Evolutionary conservation across 2,888 invertebrate species (phyloP).

Genomic region (Meganola albula): DNA sequence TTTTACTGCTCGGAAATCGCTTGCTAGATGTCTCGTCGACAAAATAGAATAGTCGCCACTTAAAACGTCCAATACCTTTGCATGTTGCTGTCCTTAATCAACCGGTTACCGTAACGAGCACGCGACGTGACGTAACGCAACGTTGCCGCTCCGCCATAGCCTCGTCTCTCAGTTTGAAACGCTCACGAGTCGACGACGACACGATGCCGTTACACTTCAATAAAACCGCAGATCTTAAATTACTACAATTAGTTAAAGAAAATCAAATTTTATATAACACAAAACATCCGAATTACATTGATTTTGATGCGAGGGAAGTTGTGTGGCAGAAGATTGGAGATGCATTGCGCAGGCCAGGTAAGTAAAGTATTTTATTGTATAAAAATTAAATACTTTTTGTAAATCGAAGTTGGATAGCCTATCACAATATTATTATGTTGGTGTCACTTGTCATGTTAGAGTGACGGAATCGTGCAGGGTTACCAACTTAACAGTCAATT

Average conservation of each 20-base stretch:
- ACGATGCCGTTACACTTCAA: constrained; percentile 59
- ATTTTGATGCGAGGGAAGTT: constrained; percentile 54
- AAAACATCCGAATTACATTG: constrained; percentile 51
- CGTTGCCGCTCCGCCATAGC: constrained; percentile 33
- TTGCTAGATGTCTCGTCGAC: too few species aligned
- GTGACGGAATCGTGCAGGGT: too few species aligned
- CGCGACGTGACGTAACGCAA: constrained; percentile 27
- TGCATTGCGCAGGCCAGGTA: constrained; percentile 50
- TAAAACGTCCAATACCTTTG: too few species aligned
- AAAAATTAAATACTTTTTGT: too few species aligned
- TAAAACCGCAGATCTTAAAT: constrained; percentile 47
- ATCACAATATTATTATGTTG: too few species aligned
- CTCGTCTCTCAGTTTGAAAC: constrained; percentile 15
- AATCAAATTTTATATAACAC: constrained; percentile 52
- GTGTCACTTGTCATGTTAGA: too few species aligned
- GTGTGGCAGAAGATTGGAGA: constrained; percentile 67
- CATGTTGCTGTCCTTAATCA: constrained; percentile 7
- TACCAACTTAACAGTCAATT: too few species aligned
- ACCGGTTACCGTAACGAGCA: constrained; percentile 24
- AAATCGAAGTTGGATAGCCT: too few species aligned
- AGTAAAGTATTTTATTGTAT: constrained; percentile 24
- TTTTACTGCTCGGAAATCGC: too few species aligned
- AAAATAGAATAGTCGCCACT: too few species aligned
- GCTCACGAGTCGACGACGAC: constrained; percentile 2
- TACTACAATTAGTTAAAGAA: constrained; percentile 51